phyloP scores from a whole-genome alignment of 2,888 invertebrate species.

The Perizoma affinitatum region DNA sequence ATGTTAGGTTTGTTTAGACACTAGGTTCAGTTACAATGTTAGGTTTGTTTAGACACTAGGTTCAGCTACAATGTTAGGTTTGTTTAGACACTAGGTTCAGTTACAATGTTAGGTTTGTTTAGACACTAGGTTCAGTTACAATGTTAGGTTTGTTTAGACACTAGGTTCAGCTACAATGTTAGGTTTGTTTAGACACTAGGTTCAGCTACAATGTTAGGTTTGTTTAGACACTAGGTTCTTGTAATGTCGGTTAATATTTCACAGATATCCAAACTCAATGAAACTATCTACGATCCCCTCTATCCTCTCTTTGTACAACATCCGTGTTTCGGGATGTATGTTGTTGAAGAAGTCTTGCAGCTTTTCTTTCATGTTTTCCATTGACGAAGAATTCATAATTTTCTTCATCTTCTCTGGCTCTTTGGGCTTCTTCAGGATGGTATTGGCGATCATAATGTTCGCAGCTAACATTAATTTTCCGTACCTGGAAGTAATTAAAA shows the following conservation, averaged over 20 bases:
- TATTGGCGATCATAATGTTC: conserved; percentile 33
- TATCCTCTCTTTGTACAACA: conserved; percentile 12
- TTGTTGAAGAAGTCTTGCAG: conserved; percentile 1
- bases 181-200: too few species aligned
- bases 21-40: too few species aligned
- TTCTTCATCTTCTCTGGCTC: conserved; percentile 36
- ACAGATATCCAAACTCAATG: conserved; percentile 23
- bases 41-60: too few species aligned
- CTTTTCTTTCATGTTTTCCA: neutral
- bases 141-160: too few species aligned
- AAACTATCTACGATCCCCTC: conserved; percentile 31
- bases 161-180: too few species aligned
- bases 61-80: too few species aligned
- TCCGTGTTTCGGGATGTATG: neutral
- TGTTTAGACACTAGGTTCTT: too few species aligned
- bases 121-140: too few species aligned
- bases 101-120: too few species aligned
- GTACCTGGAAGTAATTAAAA: conserved; percentile 16
- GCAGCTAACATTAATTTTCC: conserved; percentile 38
- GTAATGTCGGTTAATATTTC: neutral
- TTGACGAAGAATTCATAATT: neutral
- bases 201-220: too few species aligned
- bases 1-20: too few species aligned
- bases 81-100: too few species aligned
- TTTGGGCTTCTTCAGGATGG: conserved; percentile 40